Percentiles rank a stretch among this genome's conserved stretches.
Conservation (phyloP, 1,140 invertebrate species). For the Zaprionus ornatus region DNA sequence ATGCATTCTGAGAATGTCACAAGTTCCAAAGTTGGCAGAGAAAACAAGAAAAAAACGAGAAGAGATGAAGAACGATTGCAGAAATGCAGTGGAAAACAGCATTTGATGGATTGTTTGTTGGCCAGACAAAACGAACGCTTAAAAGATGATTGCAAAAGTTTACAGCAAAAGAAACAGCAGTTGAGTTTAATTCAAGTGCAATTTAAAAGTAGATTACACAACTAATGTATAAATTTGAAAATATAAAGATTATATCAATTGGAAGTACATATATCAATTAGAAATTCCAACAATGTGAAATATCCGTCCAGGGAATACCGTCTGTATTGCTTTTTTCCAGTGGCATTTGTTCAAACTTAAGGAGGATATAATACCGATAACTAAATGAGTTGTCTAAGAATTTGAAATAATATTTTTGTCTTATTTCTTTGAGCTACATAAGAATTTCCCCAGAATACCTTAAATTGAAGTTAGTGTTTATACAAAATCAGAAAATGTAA, state of each 20-base stretch:
- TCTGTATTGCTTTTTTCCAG: too few species aligned
- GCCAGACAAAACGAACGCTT: background rate
- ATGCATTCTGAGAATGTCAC: constrained; percentile 35
- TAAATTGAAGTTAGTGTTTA: too few species aligned
- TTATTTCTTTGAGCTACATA: too few species aligned
- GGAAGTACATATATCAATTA: too few species aligned
- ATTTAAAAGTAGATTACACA: background rate
- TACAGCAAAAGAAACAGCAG: background rate
- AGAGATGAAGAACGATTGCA: background rate
- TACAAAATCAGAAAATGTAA: too few species aligned
- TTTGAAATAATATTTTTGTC: too few species aligned
- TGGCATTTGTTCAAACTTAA: too few species aligned
- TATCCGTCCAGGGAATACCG: background rate
- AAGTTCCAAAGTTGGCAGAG: constrained; percentile 16
- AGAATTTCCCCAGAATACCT: too few species aligned
- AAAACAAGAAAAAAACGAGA: background rate
- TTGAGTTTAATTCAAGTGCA: background rate
- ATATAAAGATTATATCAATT: background rate
- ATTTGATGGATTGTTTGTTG: background rate
- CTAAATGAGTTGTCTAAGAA: too few species aligned
- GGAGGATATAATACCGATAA: too few species aligned
- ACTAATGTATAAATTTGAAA: background rate
- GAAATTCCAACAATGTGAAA: too few species aligned
- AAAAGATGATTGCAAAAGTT: background rate
- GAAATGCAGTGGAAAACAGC: background rate